Evolutionary conservation across 2,113 vertebrate species (phyloP), one percentile per base, ranked within the genome.

Genomic region (Bambusicola thoracicus): DNA sequence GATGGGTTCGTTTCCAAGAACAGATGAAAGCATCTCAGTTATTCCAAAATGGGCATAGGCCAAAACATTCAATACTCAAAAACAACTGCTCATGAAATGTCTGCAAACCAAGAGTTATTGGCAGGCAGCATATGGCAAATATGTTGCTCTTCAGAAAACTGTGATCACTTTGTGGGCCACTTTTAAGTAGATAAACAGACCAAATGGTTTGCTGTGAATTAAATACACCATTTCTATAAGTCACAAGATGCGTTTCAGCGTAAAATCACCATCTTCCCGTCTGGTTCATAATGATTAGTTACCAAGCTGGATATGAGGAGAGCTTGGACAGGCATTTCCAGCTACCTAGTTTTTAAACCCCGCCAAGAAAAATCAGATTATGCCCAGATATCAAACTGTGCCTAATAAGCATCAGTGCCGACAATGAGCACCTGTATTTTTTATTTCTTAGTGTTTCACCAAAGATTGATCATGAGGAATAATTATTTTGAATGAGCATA

Each of bases 161-260:
- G n/a, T 51, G 85, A 73, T 69, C 91, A 89, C 70, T 93, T 94
- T 79, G 77, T 69, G 65, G 85, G 80, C 67, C 89, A 44, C 84
- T 94, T 91, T 76, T 79, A 89, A 92, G 75, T 18, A 67, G 72
- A 91, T 87, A 96, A 96, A 89, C 1, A 4, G 78, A 87, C 75
- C 70, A 87, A 94, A 89, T 81, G 79, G 43, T 70, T 95, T 87
- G 89, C 59, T 74, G 36, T 63, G 91, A 89, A 83, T 95, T 80
- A 72, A 40, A 82, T 70, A 83, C 1, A 0, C 46, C 68, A 4
- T 77, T 89, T 83, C 89, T 85, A 9, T 55, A 59, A 67, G 85
- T 63, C 89, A 91, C 92, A 93, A 96, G 93, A 93, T 94, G 91
- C 74, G 81, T 94, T 95, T 93, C 84, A 55, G 78, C 92, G 89